A percentile compares a stretch with the other conserved stretches of the same genome.
Evolutionary conservation across 2,113 vertebrate species (phyloP).

Genomic region (Ageneiosus marmoratus): DNA sequence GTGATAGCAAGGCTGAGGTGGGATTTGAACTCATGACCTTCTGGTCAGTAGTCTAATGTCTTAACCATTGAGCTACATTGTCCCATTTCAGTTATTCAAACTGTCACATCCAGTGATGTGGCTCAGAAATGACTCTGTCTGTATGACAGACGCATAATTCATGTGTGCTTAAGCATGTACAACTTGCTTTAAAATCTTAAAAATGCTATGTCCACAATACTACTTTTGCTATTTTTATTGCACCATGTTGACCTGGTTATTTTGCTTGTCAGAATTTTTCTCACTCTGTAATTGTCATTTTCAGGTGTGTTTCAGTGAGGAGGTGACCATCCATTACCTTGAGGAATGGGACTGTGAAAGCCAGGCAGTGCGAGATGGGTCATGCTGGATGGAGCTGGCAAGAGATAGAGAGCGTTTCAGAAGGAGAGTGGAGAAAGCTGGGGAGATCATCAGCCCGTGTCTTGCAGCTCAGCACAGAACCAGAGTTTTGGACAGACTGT

Average conservation of each 20-base stretch:
- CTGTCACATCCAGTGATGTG: not conserved
- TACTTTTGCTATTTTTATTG: not conserved
- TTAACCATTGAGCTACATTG: too few species aligned
- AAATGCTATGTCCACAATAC: not conserved
- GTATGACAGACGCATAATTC: not conserved
- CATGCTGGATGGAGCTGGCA: constrained; percentile 57
- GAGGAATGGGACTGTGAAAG: constrained; percentile 46
- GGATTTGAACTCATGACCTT: too few species aligned
- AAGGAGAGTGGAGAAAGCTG: constrained; percentile 44
- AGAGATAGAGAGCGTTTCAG: constrained; percentile 54
- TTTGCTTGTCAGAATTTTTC: not conserved
- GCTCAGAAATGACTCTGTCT: not conserved
- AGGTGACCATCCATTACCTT: constrained; percentile 41
- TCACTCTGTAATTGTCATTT: not conserved
- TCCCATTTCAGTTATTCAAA: not conserved
- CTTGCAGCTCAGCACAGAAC: constrained; percentile 53
- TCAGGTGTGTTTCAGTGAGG: constrained; percentile 55
- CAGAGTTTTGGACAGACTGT: constrained; percentile 36
- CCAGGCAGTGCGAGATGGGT: constrained; percentile 46
- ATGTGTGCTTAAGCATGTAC: not conserved
- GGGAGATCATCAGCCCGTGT: constrained; percentile 31
- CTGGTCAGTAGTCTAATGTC: too few species aligned
- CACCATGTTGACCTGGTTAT: not conserved
- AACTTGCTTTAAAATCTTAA: not conserved
- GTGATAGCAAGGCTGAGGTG: too few species aligned